A percentile compares a stretch with the other conserved stretches of the same genome.
phyloP scores from a whole-genome alignment of 2,888 invertebrate genomes.

The Cataglyphis cursor region DNA sequence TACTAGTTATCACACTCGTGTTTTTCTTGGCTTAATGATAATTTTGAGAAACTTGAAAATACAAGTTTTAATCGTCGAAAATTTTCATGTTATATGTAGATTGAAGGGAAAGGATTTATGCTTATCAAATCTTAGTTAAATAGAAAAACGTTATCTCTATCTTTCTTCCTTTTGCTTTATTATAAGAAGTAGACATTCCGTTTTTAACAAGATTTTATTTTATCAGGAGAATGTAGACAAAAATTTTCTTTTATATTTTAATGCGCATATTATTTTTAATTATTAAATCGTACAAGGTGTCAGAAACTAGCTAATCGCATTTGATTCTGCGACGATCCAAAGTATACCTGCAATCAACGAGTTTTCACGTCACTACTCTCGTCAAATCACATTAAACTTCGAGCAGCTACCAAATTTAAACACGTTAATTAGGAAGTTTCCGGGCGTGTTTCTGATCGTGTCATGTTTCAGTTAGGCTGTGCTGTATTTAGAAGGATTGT shows the following conservation, averaged over 20 bases:
- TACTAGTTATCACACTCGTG: neutral
- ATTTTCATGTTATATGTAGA: neutral
- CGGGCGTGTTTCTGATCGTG: neutral
- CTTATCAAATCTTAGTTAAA: neutral
- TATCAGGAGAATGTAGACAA: neutral
- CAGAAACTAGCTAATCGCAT: neutral
- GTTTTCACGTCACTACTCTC: neutral
- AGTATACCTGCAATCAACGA: slow-evolving; percentile 34
- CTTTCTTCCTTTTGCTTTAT: neutral
- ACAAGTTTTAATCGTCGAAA: neutral
- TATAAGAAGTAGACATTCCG: neutral
- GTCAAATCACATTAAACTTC: slow-evolving; percentile 18
- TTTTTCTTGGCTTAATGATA: neutral
- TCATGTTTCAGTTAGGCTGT: slow-evolving; percentile 5
- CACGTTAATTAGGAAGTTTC: slow-evolving; percentile 31
- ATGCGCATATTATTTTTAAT: neutral
- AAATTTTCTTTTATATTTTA: neutral
- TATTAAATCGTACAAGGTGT: neutral
- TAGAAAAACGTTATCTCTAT: neutral
- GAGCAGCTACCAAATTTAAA: slow-evolving; percentile 24
- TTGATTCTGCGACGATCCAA: neutral
- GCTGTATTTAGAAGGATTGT: neutral
- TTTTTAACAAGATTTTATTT: neutral
- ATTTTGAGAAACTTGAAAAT: neutral
- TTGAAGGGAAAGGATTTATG: neutral